Evolutionary conservation across 2,797 vertebrate species (phyloP), one percentile per base, ranked within the genome.

Genomic region (Meda fulgida): DNA sequence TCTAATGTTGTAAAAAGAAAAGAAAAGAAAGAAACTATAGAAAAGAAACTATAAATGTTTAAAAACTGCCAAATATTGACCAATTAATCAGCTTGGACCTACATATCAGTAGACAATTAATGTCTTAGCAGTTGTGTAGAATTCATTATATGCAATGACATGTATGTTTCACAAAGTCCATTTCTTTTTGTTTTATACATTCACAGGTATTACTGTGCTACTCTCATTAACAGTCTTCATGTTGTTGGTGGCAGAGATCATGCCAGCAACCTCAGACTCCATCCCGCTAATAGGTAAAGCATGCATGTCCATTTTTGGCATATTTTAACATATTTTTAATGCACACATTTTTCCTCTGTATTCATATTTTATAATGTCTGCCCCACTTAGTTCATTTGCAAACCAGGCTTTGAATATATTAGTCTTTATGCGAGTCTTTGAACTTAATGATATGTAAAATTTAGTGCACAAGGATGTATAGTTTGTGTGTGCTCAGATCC

Each of bases 181-280:
- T 73, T 70, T 84, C 23, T 81, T 63, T 70, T 34, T 81, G 70
- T 84, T 40, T 82, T 60, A 78, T 31, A 60, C 67, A 63, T 80
- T 87, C 79, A 23, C 89, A 96, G 95, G 95, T 87, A 96, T 96
- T 90, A 96, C 95, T 0, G 94, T 96, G 83, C 82, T 96, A 87
- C 93, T 96, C 80, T 96, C 95, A 18, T 93, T 96, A 26, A 96
- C 95, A 3, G 95, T 96, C 3, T 96, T 96, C 91, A 96, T 96
- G 95, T 53, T 96, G 90, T 92, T 96, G 90, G 95, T 96, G 0
- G 95, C 95, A 78, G 95, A 96, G 89, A 96, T 96, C 89, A 96
- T 96, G 95, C 95, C 95, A 1, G 95, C 95, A 60, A 96, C 95
- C 0, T 96, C 95, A 3, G 95, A 96, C 92, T 95, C 95, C 3